phyloP scores from a whole-genome alignment of 2,113 vertebrate genomes.

The Synchiropus splendidus region DNA sequence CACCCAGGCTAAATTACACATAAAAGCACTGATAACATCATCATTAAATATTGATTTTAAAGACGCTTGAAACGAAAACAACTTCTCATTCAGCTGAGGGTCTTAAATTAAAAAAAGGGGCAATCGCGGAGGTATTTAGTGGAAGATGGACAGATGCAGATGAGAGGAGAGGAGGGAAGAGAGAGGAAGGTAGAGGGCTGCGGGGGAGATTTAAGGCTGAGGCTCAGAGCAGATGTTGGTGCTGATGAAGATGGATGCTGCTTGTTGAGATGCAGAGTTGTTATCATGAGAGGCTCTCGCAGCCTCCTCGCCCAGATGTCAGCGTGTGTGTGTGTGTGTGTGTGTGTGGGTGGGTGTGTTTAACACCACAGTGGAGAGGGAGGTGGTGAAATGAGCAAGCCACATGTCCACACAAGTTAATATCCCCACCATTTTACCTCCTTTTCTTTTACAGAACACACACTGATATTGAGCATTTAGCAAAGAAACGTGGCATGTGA shows the following conservation, averaged over 20 bases:
- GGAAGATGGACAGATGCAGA: constrained; percentile 20
- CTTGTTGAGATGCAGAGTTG: constrained; percentile 66
- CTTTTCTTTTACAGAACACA: neutral
- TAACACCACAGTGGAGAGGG: constrained; percentile 6
- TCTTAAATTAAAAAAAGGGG: too few species aligned
- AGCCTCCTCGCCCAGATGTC: constrained; percentile 54
- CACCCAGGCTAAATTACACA: constrained; percentile 60
- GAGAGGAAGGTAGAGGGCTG: constrained; percentile 21
- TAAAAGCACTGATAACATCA: constrained; percentile 65
- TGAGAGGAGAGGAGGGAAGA: constrained; percentile 7
- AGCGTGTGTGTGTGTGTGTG: constrained; percentile 54
- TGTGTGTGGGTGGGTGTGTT: constrained; percentile 1
- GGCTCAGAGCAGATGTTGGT: constrained; percentile 71
- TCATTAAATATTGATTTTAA: constrained; percentile 69
- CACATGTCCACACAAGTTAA: constrained; percentile 18
- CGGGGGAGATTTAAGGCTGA: constrained; percentile 58
- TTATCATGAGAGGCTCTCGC: constrained; percentile 63
- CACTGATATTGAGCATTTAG: too few species aligned
- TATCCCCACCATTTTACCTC: neutral
- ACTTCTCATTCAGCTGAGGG: too few species aligned
- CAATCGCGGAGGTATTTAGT: neutral
- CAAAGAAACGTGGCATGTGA: too few species aligned
- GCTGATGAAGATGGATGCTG: constrained; percentile 73
- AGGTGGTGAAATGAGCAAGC: constrained; percentile 24
- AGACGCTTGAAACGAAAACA: constrained; percentile 26